Conservation (phyloP, 1,140 invertebrate species). For the Bombus soroeensis region DNA sequence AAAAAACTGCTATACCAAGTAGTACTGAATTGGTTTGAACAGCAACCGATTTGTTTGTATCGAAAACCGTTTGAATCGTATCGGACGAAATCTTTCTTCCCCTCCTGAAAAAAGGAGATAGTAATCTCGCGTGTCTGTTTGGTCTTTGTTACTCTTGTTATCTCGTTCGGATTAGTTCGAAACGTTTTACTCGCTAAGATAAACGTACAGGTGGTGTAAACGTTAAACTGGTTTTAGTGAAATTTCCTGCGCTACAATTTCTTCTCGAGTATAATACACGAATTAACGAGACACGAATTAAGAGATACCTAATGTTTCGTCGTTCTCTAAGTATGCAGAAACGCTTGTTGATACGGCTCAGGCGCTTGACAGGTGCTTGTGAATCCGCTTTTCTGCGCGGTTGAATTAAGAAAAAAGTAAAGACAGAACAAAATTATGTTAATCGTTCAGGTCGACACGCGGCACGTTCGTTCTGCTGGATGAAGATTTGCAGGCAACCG, state of each 20-base stretch:
- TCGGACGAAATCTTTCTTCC: not conserved
- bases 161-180: not conserved
- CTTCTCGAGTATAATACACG: not conserved
- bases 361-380: not conserved
- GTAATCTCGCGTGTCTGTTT: not conserved
- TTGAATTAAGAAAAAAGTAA: not conserved
- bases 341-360: conserved; percentile 5
- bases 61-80: conserved; percentile 5
- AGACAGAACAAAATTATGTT: not conserved
- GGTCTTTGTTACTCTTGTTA: not conserved
- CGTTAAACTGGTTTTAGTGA: not conserved
- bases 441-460: conserved; percentile 66
- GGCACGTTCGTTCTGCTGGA: conserved; percentile 60
- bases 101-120: not conserved
- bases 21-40: not conserved
- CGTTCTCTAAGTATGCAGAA: not conserved
- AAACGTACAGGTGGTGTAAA: not conserved
- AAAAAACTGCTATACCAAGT: conserved; percentile 36
- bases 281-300: conserved; percentile 4
- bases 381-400: conserved; percentile 13
- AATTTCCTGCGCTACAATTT: not conserved
- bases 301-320: conserved; percentile 4
- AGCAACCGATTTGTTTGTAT: conserved; percentile 12
- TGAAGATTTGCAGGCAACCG: conserved; percentile 46
- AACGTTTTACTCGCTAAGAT: not conserved